Evolutionary conservation across 2,888 invertebrate genomes (phyloP).

Genomic region (Leptinotarsa rubiginosa): DNA sequence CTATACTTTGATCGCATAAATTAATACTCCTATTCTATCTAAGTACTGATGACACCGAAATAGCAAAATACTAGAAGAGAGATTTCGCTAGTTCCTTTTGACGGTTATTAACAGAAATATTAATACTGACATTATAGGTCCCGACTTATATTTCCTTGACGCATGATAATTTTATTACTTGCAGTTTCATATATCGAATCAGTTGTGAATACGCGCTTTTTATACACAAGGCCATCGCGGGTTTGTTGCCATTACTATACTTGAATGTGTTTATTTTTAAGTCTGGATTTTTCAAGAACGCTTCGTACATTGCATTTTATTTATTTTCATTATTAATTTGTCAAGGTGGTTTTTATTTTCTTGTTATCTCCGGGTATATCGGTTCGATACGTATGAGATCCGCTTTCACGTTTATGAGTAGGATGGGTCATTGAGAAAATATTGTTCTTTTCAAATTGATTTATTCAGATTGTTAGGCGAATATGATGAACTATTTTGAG

Average conservation of each 20-base stretch:
- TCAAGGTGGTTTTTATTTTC: conserved; percentile 45
- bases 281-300: conserved; percentile 60
- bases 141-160: conserved; percentile 46
- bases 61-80: too few species aligned
- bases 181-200: conserved; percentile 46
- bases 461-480: too few species aligned
- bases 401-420: conserved; percentile 24
- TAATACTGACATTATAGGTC: conserved; percentile 34
- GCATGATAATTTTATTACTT: conserved; percentile 42
- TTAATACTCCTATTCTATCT: not conserved
- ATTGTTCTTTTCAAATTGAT: not conserved
- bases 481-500: not conserved
- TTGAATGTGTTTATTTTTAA: conserved; percentile 58
- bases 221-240: conserved; percentile 57
- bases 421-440: not conserved
- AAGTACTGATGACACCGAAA: too few species aligned
- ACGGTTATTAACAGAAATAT: not conserved
- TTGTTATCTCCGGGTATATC: conserved; percentile 29
- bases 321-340: conserved; percentile 44
- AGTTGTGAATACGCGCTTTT: conserved; percentile 53
- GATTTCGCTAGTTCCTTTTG: too few species aligned
- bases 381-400: conserved; percentile 20
- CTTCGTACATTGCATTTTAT: conserved; percentile 41
- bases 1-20: too few species aligned
- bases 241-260: conserved; percentile 55